Percentiles rank a stretch among this genome's conserved stretches.
Evolutionary conservation across 2,888 invertebrate genomes (phyloP).

Genomic region (Tortrix viridana): DNA sequence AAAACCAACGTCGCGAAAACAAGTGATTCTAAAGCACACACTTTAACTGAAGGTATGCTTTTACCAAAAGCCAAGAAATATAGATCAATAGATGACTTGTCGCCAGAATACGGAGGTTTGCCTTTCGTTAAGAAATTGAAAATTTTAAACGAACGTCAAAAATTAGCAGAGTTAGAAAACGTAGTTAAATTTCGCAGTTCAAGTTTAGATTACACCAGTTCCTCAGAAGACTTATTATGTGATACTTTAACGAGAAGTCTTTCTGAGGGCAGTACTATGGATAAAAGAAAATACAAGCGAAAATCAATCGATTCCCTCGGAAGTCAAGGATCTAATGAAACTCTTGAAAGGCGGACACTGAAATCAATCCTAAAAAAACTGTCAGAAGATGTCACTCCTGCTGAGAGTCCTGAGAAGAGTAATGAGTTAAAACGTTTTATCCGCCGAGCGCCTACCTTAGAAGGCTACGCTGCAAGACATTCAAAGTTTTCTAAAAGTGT

Average conservation of each 20-base stretch:
- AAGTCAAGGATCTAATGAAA: constrained; percentile 88
- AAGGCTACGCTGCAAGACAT: constrained; percentile 95
- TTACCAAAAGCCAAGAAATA: constrained; percentile 86
- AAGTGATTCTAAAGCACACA: constrained; percentile 53
- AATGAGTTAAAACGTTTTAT: constrained; percentile 88
- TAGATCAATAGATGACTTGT: constrained; percentile 93
- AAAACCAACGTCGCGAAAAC: constrained; percentile 56
- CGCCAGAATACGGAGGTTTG: constrained; percentile 93
- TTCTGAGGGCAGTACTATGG: constrained; percentile 92
- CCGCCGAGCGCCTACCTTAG: constrained; percentile 90
- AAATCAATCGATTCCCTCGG: constrained; percentile 71
- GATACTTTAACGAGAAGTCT: constrained; percentile 89
- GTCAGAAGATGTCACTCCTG: constrained; percentile 86
- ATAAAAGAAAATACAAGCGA: constrained; percentile 77
- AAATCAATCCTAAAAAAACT: constrained; percentile 94
- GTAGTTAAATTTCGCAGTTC: constrained; percentile 91
- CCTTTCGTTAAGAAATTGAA: constrained; percentile 95
- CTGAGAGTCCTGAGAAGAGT: constrained; percentile 74
- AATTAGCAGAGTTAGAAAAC: constrained; percentile 91
- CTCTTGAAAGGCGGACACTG: constrained; percentile 90
- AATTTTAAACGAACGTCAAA: constrained; percentile 94
- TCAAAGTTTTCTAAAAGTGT: constrained; percentile 95
- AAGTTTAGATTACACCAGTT: constrained; percentile 89
- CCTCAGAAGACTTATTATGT: constrained; percentile 83
- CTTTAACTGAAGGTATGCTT: constrained; percentile 57